A percentile compares a stretch with the other conserved stretches of the same genome.
phyloP scores from a whole-genome alignment of 2,113 vertebrate species.

The Jacana jacana region DNA sequence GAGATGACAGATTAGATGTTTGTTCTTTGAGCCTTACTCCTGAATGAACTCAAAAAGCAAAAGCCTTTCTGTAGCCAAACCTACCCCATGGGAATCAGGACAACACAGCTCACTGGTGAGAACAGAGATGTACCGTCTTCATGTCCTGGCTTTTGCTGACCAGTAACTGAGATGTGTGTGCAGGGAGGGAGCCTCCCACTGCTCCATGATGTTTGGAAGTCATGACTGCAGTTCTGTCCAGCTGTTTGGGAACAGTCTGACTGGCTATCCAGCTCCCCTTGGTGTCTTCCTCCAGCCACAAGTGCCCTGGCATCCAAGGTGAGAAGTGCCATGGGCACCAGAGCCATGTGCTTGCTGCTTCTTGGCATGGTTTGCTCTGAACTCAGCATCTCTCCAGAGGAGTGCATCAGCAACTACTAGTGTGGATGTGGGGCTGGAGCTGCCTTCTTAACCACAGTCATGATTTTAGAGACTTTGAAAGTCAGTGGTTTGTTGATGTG shows the following conservation, averaged over 20 bases:
- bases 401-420: rapidly evolving
- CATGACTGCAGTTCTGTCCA: not conserved
- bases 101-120: not conserved
- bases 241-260: not conserved
- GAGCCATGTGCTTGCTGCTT: not conserved
- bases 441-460: not conserved
- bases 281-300: not conserved
- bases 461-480: not conserved
- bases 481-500: not conserved
- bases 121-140: not conserved
- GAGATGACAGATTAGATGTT: not conserved
- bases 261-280: not conserved
- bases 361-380: not conserved
- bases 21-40: not conserved
- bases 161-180: not conserved
- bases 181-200: not conserved
- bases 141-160: rapidly evolving
- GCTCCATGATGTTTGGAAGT: not conserved
- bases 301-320: not conserved
- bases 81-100: not conserved
- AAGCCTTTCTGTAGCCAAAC: not conserved
- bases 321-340: not conserved
- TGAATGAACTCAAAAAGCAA: not conserved
- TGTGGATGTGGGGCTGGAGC: rapidly evolving
- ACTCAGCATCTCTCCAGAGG: not conserved